Evolutionary conservation across 2,888 invertebrate species (phyloP), one percentile per base, ranked within the genome.

Genomic region (Oligia strigilis): DNA sequence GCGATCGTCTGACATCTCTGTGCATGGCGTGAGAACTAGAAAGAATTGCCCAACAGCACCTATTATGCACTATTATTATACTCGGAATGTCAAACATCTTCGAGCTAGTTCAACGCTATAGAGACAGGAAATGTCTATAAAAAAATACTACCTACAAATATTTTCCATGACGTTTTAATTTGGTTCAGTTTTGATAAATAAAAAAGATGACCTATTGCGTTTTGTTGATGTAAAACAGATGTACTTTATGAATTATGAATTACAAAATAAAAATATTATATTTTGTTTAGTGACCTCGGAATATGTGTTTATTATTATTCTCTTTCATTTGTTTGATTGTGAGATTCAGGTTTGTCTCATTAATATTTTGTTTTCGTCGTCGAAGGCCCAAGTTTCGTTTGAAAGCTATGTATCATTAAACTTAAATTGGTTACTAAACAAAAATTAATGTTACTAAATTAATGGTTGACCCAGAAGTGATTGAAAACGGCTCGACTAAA

Each of bases 1-100:
- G 81, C 80, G 74, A 87, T 88, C 80, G 80, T 85, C 88, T 80
- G 83, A 83, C 85, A 79, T 77, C 70, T 69, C 60, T 72, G 73
- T 83, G 77, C 79, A 66, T 82, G 74, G 77, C 91, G 92, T 93
- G 93, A 92, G 92, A 93, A 92, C 90, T 87, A 87, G 82, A 88
- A 88, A 89, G 77, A 88, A 88, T 91, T 90, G 86, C 84, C 84
- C 72, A 91, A 92, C 87, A 79, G 73, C 19, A 60, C 65, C 83
- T 76, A 81, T 85, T 90, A 80, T 74, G 65, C 81, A 11, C n/a
- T n/a, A 58, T n/a, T 60, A 60, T 60, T 60, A 64, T 43, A 14
- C 0, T 52, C 14, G 11, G 17, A 43, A 77, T 43, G 11, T 43
- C 3, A 8, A 66, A 17, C 1, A 29, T 69, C 8, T 66, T 64